These are phyloP conservation scores for Tyrannus savana DNA, from an alignment of 2,113 vertebrate genomes.

Conservation along the genomic window DNA sequence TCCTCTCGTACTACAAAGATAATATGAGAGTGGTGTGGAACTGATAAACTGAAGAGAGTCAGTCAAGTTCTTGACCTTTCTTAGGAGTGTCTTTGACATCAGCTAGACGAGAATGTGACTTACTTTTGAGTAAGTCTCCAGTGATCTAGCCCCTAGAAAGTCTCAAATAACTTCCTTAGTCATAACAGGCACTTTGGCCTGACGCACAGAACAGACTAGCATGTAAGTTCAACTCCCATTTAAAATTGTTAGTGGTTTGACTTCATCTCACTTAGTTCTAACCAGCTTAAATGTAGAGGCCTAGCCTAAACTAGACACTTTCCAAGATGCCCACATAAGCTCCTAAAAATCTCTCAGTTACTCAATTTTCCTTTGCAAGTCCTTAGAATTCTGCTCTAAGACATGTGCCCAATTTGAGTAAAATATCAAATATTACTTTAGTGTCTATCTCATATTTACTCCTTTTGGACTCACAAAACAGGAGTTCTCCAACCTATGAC, in stretches of 20 bases:
- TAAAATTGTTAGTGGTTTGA: not conserved
- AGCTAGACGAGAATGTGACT: conserved; percentile 26
- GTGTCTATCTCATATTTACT: not conserved
- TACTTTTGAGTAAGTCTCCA: not conserved
- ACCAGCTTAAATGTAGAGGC: not conserved
- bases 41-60: not conserved
- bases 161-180: conserved; percentile 45
- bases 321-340: not conserved
- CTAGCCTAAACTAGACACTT: not conserved
- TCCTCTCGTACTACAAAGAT: not conserved
- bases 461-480: not conserved
- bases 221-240: not conserved
- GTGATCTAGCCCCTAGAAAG: conserved; percentile 24
- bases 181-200: conserved; percentile 26
- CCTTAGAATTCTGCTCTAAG: not conserved
- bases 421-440: not conserved
- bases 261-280: not conserved
- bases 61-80: conserved; percentile 31
- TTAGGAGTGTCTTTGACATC: conserved; percentile 39
- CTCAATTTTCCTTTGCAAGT: not conserved
- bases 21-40: not conserved
- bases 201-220: conserved; percentile 1
- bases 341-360: not conserved
- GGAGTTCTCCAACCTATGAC: not conserved
- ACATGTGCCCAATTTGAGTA: not conserved